These are phyloP conservation scores for Zonotrichia leucophrys DNA, from an alignment of 2,113 vertebrate species.

Conservation along the genomic window DNA sequence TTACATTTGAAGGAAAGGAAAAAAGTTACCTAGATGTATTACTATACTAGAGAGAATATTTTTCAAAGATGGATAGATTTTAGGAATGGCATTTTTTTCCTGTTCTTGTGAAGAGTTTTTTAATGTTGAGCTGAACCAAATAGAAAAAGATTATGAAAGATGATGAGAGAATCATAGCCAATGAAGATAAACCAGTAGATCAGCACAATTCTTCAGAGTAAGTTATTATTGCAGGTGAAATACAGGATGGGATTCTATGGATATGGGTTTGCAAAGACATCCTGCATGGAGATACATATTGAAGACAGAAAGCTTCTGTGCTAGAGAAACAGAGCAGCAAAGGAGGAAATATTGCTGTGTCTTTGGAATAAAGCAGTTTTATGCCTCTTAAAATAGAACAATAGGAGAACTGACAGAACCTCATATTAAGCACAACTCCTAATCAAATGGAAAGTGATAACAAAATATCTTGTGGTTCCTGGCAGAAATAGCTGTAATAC, in stretches of 20 bases:
- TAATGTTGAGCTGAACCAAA: not conserved
- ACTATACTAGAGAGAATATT: not conserved
- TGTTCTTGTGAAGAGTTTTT: not conserved
- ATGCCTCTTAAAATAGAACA: not conserved
- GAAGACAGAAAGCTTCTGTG: not conserved
- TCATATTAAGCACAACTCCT: not conserved
- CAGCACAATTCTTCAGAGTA: not conserved
- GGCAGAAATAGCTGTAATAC: not conserved
- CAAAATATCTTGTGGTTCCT: not conserved
- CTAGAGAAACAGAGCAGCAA: not conserved
- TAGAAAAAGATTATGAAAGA: not conserved
- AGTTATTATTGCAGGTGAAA: not conserved
- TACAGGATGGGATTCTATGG: not conserved
- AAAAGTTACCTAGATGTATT: not conserved
- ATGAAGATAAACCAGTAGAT: not conserved
- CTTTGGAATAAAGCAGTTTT: not conserved
- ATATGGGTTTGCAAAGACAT: not conserved
- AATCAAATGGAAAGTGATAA: not conserved
- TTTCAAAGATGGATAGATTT: not conserved
- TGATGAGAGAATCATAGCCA: not conserved
- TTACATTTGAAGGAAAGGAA: not conserved
- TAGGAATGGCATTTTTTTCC: not conserved
- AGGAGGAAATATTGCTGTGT: not conserved
- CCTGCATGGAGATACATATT: accelerated
- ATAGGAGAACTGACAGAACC: not conserved